Percentiles rank a stretch among this genome's conserved stretches.
Conservation (phyloP, 2,888 invertebrate species). For the Drosophila bunnanda region DNA sequence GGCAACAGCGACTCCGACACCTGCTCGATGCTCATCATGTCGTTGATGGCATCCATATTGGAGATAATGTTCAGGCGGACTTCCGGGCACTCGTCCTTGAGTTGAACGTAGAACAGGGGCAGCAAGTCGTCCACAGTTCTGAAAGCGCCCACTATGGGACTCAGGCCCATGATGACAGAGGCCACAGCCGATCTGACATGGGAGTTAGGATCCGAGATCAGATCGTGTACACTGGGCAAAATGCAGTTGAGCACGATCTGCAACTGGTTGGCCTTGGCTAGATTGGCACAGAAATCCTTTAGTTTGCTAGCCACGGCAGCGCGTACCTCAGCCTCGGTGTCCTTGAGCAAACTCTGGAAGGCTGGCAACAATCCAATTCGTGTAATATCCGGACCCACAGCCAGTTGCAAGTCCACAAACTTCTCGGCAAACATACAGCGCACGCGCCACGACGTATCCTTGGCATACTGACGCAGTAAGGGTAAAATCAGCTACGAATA, state of each 20-base stretch:
- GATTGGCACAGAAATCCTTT: conserved; percentile 97
- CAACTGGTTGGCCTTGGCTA: conserved; percentile 95
- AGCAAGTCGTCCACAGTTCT: conserved; percentile 98
- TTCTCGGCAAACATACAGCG: conserved; percentile 95
- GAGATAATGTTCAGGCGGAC: conserved; percentile 99
- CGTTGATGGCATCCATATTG: conserved; percentile 99
- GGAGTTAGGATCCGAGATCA: conserved; percentile 98
- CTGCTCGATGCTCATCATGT: conserved; percentile 96
- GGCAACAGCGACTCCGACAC: conserved; percentile 94
- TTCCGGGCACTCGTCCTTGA: conserved; percentile 99
- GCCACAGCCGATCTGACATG: conserved; percentile 99
- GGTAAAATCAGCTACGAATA: conserved; percentile 93
- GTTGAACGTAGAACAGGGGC: conserved; percentile 97
- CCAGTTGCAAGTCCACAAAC: conserved; percentile 95
- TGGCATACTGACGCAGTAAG: conserved; percentile 95
- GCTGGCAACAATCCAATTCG: conserved; percentile 97
- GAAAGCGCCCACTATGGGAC: conserved; percentile 98
- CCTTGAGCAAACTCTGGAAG: conserved; percentile 94
- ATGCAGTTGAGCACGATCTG: conserved; percentile 98
- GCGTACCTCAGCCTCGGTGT: conserved; percentile 98
- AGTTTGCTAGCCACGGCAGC: conserved; percentile 98
- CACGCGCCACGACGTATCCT: conserved; percentile 93
- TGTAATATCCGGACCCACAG: conserved; percentile 98
- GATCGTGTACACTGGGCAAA: conserved; percentile 97
- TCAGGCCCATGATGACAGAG: conserved; percentile 99